Percentiles rank a stretch among this genome's conserved stretches.
phyloP scores from a whole-genome alignment of 2,797 vertebrate species.

The Pagetopsis macropterus region DNA sequence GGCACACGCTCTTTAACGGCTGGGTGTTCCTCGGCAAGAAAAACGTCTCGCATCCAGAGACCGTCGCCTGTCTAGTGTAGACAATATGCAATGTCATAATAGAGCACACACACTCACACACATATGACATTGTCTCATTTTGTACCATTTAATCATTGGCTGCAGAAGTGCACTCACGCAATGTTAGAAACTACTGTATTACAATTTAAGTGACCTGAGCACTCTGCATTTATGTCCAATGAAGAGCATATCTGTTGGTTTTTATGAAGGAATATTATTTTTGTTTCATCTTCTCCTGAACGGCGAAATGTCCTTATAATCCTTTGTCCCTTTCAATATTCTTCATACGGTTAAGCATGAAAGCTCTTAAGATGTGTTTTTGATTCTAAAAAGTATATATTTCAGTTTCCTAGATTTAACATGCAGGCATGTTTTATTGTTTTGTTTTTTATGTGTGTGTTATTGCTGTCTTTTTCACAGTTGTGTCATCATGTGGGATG shows the following conservation, averaged over 20 bases:
- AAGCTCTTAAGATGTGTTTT: conserved; percentile 50
- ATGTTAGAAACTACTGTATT: conserved; percentile 73
- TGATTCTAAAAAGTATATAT: conserved; percentile 57
- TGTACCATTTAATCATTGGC: conserved; percentile 58
- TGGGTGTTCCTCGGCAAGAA: conserved; percentile 44
- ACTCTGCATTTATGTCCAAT: conserved; percentile 52
- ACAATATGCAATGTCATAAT: conserved; percentile 73
- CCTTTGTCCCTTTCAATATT: conserved; percentile 24
- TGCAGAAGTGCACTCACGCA: conserved; percentile 66
- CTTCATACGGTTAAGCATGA: conserved; percentile 9
- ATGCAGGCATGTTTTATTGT: conserved; percentile 87
- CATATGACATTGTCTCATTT: conserved; percentile 48
- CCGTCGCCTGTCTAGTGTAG: conserved; percentile 59
- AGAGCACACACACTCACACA: conserved; percentile 41
- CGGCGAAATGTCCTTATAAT: conserved; percentile 1
- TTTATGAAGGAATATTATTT: conserved; percentile 61
- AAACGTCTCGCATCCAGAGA: conserved; percentile 51
- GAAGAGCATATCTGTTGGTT: conserved; percentile 51
- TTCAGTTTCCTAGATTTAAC: conserved; percentile 77
- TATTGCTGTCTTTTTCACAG: conserved; percentile 33
- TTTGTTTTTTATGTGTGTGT: conserved; percentile 34
- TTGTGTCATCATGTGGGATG: conserved; percentile 36
- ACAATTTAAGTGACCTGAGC: conserved; percentile 70
- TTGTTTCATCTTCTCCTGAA: conserved; percentile 21
- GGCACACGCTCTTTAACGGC: conserved; percentile 70